phyloP scores from a whole-genome alignment of 2,113 vertebrate genomes.

The Morone chrysops region DNA sequence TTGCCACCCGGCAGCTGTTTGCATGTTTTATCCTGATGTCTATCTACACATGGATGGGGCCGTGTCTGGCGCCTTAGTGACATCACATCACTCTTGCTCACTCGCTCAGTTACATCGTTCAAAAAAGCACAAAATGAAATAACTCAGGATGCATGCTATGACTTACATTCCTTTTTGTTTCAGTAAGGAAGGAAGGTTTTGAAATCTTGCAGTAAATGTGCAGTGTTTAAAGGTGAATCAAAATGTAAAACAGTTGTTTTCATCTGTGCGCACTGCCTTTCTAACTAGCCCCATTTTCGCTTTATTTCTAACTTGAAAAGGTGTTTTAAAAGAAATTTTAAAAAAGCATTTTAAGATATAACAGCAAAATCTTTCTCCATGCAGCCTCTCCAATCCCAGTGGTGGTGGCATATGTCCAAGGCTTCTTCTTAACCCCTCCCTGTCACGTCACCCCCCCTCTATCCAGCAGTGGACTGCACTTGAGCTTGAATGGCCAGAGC shows the following conservation, averaged over 20 bases:
- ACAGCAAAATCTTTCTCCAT: neutral
- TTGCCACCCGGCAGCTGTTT: slow-evolving; percentile 79
- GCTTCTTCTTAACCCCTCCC: slow-evolving; percentile 21
- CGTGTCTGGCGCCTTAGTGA: slow-evolving; percentile 66
- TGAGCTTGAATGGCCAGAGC: slow-evolving; percentile 82
- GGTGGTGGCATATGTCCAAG: slow-evolving; percentile 78
- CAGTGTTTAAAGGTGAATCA: neutral
- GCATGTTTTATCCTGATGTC: slow-evolving; percentile 73
- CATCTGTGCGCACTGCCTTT: neutral
- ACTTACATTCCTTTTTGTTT: neutral
- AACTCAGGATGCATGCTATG: neutral
- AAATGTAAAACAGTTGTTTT: neutral
- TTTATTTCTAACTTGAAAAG: neutral
- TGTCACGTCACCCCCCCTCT: neutral
- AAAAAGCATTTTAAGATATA: slow-evolving; percentile 5
- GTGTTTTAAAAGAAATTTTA: neutral
- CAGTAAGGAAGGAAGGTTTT: neutral
- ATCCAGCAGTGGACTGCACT: slow-evolving; percentile 79
- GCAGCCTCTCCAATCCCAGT: slow-evolving; percentile 46
- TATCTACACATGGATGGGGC: slow-evolving; percentile 43
- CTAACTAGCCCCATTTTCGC: neutral
- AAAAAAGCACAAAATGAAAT: neutral
- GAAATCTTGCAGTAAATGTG: neutral
- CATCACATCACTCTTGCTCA: slow-evolving; percentile 48
- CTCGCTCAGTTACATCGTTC: neutral